Evolutionary conservation across 2,888 invertebrate species (phyloP), one percentile per base, ranked within the genome.

Genomic region (Euplagia quadripunctaria): DNA sequence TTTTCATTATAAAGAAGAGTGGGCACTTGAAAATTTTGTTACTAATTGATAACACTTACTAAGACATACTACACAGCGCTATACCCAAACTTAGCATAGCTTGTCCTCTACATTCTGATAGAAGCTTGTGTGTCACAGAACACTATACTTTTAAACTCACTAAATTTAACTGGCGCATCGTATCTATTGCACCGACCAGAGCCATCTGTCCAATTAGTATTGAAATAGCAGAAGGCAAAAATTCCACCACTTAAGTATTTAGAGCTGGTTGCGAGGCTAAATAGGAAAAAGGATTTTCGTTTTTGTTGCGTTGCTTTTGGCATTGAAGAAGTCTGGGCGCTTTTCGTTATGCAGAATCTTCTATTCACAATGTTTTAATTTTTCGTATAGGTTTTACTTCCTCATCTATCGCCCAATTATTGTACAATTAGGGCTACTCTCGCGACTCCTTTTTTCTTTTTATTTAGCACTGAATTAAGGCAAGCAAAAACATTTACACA

Each of bases 161-260:
- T 46, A 46, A 46, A 46, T 46, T 3, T 46, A 55, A 12, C 42
- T 55, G 11, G 12, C 17, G 2, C 6, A 46, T 20, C 2, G 4
- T 51, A 46, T 46, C 43, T 46, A 52, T 12, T 52, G 9, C 42
- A 67, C 7, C 17, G 43, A 41, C 61, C 74, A 76, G 77, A 77
- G 82, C 65, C 20, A 71, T 14, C 43, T 43, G 14, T 70, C 74
- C 81, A 82, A 82, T 82, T 83, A 82, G 66, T 64, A 67, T 72
- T 17, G 55, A 73, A 65, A 46, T 46, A 46, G 9, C 43, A 46
- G 8, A 9, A 61, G 31, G 14, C 5, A 12, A 61, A 14, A 12
- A 31, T 12, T 5, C 11, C 11, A 61, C 20, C 12, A 31, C 12
- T 61, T 20, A 31, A 3, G 0, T 20, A 61, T 31, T 1, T 11